Base-by-base conservation (phyloP, 2,888 invertebrate genomes). In the Drosophila sordidapex region DNA sequence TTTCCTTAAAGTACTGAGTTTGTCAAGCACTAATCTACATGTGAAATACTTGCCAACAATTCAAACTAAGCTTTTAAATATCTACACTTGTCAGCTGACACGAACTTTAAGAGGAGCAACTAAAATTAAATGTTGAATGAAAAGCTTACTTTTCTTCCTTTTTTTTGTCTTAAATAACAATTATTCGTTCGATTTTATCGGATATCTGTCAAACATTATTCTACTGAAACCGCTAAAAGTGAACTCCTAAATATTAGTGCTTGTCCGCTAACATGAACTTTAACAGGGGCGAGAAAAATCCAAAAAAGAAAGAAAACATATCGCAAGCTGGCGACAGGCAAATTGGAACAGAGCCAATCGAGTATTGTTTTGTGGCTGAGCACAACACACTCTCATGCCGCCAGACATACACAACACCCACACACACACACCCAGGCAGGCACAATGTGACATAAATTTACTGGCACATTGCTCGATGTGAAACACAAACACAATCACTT, bases 121-220 rank as follows among this genome's bases (percentile, higher is more conserved):
- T 18, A 49, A 18, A 7, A 35, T 33, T 10, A 33, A 33, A 33
- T 33, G 33, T 33, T 4, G 10, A 10, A 33, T 33, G 10, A 10
- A 33, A 31, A 31, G 31, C 2, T 31, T 31, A 31, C 31, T 2
- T 31, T 10, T 31, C 31, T 10, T 31, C 31, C 10, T 31, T 31
- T 31, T 31, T 31, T 31, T 10, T 31, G 31, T 10, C 31, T 31
- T 31, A 31, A 31, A 31, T 31, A 31, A 33, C 33, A 33, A 10
- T 33, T 10, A 11, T 33, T 11, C 10, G 4, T 11, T 33, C 33
- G 33, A 11, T 33, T 33, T 11, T 18, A 7, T 18, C 2, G 3
- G 8, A 3, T 6, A 2, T 31, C 92, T 95, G 96, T 61, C 59
- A 99, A 38, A 27, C 48, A 18, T 49, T 29, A 27, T 33, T 15